These are phyloP conservation scores for Crossaster papposus DNA, from an alignment of 53 echinoderm and acorn worm genomes.

Conservation along the genomic window DNA sequence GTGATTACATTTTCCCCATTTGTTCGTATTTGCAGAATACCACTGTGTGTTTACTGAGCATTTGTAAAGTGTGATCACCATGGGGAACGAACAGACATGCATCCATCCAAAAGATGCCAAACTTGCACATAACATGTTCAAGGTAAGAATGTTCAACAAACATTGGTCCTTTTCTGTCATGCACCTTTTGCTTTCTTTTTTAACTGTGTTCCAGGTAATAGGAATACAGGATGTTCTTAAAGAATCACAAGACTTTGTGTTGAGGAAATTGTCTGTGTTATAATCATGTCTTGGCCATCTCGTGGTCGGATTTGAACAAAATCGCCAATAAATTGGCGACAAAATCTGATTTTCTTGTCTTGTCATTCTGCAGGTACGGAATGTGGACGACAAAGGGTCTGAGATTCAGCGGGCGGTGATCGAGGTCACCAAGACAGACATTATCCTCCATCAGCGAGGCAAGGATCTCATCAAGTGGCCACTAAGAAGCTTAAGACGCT, in stretches of 20 bases:
- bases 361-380: conserved; percentile 79
- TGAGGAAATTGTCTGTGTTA: no score
- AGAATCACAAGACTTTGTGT: no score
- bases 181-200: no score
- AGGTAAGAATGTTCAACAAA: conserved; percentile 38
- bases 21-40: neutral
- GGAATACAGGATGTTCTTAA: no score
- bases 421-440: conserved; percentile 82
- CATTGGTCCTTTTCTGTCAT: no score
- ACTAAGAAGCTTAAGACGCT: conserved; percentile 81
- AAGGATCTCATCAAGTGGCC: conserved; percentile 91
- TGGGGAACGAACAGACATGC: conserved; percentile 49
- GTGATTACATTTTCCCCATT: neutral
- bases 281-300: neutral
- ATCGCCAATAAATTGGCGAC: no score
- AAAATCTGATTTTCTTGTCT: no score
- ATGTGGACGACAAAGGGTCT: conserved; percentile 84
- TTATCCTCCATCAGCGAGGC: conserved; percentile 77
- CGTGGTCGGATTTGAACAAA: no score
- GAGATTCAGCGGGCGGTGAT: conserved; percentile 82
- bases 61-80: neutral
- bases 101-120: conserved; percentile 55
- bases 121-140: conserved; percentile 50
- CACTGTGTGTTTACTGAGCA: conserved; percentile 13
- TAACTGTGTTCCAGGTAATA: neutral